Base-by-base conservation (phyloP, 2,113 vertebrate genomes). In the Ochotona curzoniae region DNA sequence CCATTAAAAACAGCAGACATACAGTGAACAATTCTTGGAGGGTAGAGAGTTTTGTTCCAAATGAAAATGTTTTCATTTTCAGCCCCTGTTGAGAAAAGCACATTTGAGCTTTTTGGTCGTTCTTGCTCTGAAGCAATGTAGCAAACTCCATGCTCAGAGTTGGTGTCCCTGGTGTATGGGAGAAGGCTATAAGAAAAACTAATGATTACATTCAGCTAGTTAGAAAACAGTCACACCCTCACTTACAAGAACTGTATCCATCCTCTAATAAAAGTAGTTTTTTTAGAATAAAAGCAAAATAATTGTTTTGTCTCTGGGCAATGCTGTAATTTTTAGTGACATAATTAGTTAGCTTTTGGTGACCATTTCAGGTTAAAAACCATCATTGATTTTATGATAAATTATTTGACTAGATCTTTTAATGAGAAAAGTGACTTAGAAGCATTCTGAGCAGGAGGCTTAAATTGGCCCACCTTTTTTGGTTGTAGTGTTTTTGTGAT, bases 321-420 rank as follows among this genome's bases (percentile, higher is more conserved):
- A 23, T 84, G 78, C 49, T 70, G 60, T 93, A 92, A 66, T 93
- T 94, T 89, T 38, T 20, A 84, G 30, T 93, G 69, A 81, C 61
- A 94, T 93, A 79, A 79, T n/a, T 47, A 69, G 81, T 81, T 90
- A 74, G 51, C 66, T 83, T 93, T 92, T 84, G 66, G 8, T 85
- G 51, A 67, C 20, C 67, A 49, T 92, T 92, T 79, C 49, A 87
- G 44, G 61, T 92, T 90, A 80, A 78, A 87, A 82, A 81, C 51
- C 83, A 67, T 73, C 83, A 12, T 67, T 93, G 89, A 11, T 44
- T 81, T 26, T 92, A 71, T 74, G 76, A 20, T 92, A 83, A 93
- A 87, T 71, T 86, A 76, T 60, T 86, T 70, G 64, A 89, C 67
- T 63, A 83, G 89, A 69, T 83, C 8, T 49, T 91, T 79, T 51